phyloP scores from a whole-genome alignment of 1,140 invertebrate species.

The Drosophila nigrodunni region DNA sequence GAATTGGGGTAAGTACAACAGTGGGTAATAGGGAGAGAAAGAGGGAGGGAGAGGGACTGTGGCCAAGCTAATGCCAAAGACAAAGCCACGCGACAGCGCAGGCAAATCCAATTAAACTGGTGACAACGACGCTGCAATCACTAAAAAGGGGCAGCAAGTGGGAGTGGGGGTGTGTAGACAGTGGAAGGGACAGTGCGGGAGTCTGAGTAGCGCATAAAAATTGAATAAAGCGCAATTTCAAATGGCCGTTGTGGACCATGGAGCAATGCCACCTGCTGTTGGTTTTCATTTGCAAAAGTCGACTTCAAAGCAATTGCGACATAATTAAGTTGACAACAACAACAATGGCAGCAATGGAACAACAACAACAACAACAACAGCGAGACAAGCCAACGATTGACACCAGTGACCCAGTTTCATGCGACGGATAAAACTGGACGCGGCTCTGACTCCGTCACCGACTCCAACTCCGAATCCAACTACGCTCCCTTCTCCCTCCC shows the following conservation, averaged over 20 bases:
- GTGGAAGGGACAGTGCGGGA: not conserved
- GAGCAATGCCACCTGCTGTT: constrained; percentile 70
- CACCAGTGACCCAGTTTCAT: constrained; percentile 76
- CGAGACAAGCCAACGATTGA: constrained; percentile 63
- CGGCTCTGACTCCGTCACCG: constrained; percentile 31
- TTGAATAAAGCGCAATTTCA: constrained; percentile 78
- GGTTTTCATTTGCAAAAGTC: constrained; percentile 68
- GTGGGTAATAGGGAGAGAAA: not conserved
- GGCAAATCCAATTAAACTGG: constrained; percentile 79
- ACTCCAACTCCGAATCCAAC: constrained; percentile 10
- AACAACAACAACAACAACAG: constrained; percentile 41
- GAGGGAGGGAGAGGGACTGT: constrained; percentile 21
- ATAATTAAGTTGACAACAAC: constrained; percentile 82
- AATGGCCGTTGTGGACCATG: constrained; percentile 48
- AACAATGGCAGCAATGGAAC: constrained; percentile 24
- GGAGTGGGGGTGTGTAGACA: not conserved
- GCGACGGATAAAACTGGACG: constrained; percentile 63
- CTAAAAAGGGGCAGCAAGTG: constrained; percentile 60
- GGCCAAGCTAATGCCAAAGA: constrained; percentile 46
- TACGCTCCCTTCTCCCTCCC: not conserved
- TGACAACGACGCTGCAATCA: constrained; percentile 73
- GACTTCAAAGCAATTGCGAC: constrained; percentile 81
- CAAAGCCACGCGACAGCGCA: constrained; percentile 59
- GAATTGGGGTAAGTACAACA: constrained; percentile 39
- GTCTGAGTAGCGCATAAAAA: constrained; percentile 58